Evolutionary conservation across 2,113 vertebrate species (phyloP).

Genomic region (Lasiurus cinereus): DNA sequence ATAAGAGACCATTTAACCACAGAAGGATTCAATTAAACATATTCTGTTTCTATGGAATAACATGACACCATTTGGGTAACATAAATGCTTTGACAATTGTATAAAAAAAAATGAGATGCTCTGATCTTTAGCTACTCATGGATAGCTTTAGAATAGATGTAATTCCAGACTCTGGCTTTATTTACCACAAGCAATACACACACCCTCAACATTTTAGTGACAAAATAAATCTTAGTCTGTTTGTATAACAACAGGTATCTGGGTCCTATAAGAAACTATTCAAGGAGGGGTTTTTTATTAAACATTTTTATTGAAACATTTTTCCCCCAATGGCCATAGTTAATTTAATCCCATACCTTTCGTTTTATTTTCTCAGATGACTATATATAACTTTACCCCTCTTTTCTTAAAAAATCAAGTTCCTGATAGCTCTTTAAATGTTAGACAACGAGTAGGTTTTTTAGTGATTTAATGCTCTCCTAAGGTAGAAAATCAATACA

Average conservation of each 20-base stretch:
- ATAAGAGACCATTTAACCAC: neutral
- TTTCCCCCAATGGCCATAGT: neutral
- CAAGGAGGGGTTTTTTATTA: neutral
- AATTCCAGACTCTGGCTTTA: constrained; percentile 70
- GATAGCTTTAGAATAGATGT: constrained; percentile 64
- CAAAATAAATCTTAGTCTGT: constrained; percentile 69
- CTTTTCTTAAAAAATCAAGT: constrained; percentile 45
- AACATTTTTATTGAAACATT: neutral
- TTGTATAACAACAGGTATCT: constrained; percentile 59
- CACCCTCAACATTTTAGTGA: constrained; percentile 75
- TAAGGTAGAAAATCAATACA: constrained; percentile 29
- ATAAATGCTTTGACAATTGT: constrained; percentile 31
- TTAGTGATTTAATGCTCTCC: neutral
- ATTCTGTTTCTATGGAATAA: neutral
- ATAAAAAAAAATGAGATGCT: neutral
- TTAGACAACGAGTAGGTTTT: constrained; percentile 2
- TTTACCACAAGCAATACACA: constrained; percentile 36
- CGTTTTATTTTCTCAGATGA: constrained; percentile 37
- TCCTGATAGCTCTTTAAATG: constrained; percentile 36
- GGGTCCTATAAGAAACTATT: constrained; percentile 37
- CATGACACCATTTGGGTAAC: constrained; percentile 21
- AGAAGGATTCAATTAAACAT: constrained; percentile 64
- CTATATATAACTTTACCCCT: neutral
- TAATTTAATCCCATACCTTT: constrained; percentile 27
- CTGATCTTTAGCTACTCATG: constrained; percentile 51